Conservation (phyloP, 2,797 vertebrate species). For the Nyctalus aviator region DNA sequence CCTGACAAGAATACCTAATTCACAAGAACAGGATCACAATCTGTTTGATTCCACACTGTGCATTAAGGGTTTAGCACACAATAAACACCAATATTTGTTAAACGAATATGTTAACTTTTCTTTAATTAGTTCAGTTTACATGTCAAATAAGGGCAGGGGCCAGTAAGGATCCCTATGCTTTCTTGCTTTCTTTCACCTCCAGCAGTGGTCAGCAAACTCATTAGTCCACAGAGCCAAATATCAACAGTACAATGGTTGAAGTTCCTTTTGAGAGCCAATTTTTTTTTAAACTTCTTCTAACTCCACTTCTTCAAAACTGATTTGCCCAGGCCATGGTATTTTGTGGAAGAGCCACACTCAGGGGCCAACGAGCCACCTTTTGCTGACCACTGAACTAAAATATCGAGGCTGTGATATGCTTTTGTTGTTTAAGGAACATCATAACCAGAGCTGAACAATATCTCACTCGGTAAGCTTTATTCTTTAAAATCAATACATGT, state of each 20-base stretch:
- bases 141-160: background rate
- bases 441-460: background rate
- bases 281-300: too few relatives aligned
- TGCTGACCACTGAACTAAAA: background rate
- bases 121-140: background rate
- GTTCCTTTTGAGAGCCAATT: too few relatives aligned
- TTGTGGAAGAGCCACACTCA: too few relatives aligned
- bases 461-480: background rate
- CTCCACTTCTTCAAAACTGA: too few relatives aligned
- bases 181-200: background rate
- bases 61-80: background rate
- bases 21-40: background rate
- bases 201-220: background rate
- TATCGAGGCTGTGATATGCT: background rate
- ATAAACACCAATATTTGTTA: background rate
- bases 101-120: background rate
- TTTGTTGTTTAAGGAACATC: conserved; percentile 16
- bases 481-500: conserved; percentile 51
- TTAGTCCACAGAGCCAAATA: too few relatives aligned
- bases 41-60: background rate
- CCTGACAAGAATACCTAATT: background rate
- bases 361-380: too few relatives aligned
- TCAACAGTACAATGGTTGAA: too few relatives aligned
- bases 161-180: background rate
- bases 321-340: too few relatives aligned